Evolutionary conservation across 2,113 vertebrate genomes (phyloP).

Genomic region (Dermatemys mawii): DNA sequence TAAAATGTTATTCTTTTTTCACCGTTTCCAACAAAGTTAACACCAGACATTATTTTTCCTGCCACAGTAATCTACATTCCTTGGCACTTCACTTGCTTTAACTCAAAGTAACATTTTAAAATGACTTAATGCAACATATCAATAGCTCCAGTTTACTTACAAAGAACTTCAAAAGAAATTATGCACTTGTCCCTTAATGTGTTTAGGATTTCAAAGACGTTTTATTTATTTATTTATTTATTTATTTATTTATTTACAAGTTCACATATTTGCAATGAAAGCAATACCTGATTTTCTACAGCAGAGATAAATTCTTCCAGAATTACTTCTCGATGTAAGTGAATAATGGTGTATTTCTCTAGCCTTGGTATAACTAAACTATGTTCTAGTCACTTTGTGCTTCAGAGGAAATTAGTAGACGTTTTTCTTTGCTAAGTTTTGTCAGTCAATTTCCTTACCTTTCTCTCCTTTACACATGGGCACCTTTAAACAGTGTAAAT

Average conservation of each 20-base stretch:
- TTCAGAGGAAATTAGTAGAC: slow-evolving; percentile 61
- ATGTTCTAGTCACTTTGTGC: slow-evolving; percentile 10
- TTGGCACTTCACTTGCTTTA: neutral
- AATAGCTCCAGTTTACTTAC: slow-evolving; percentile 12
- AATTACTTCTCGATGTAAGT: neutral
- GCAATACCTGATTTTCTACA: neutral
- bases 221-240: no score
- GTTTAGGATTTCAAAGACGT: slow-evolving; percentile 7
- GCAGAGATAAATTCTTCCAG: slow-evolving; percentile 3
- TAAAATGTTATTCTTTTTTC: neutral
- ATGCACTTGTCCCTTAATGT: neutral
- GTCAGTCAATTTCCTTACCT: slow-evolving; percentile 47
- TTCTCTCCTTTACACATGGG: slow-evolving; percentile 54
- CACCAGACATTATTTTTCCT: slow-evolving; percentile 11
- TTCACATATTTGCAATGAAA: slow-evolving; percentile 38
- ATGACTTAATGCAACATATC: neutral
- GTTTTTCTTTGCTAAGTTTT: slow-evolving; percentile 44
- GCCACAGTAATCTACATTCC: neutral
- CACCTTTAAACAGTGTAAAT: slow-evolving; percentile 58
- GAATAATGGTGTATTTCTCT: neutral
- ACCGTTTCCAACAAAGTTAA: neutral
- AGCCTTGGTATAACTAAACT: slow-evolving; percentile 54
- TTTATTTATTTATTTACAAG: slow-evolving; percentile 6
- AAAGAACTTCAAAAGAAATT: slow-evolving; percentile 30
- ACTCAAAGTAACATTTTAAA: slow-evolving; percentile 24